Evolutionary conservation across 2,888 invertebrate species (phyloP), one percentile per base, ranked within the genome.

Genomic region (Imbricaverruca yamaguchii): DNA sequence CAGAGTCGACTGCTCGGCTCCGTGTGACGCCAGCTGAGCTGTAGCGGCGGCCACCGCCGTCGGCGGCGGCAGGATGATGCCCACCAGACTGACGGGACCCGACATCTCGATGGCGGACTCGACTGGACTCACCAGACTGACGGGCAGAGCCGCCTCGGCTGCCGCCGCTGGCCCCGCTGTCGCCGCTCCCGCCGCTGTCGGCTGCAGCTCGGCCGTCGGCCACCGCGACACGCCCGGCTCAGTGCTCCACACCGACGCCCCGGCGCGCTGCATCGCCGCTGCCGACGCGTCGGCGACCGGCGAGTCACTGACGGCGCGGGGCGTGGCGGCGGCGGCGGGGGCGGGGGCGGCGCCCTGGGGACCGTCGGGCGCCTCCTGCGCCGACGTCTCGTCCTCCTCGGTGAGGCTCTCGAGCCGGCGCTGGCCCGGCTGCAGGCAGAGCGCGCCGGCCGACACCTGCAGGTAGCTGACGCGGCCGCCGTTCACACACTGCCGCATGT

Each of bases 381-480:
- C 74, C 74, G 74, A 39, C 12, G 74, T 39, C 74, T 74, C 74
- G 74, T 74, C 74, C 74, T 74, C 74, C 53, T 74, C 74, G 8
- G 74, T 74, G 18, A 74, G 74, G 21, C 74, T 74, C 74, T 74
- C 74, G 6, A 74, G 74, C 53, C 74, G 74, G 53, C 74, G 39
- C 39, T 11, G 23, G 53, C 39, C 74, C 53, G 53, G 74, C 74
- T 74, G 74, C 74, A 74, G 53, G 53, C 53, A 21, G 53, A 74
- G 74, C 74, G 23, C 74, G 8, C 53, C 74, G 53, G 74, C 0
- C 74, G 74, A 39, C 74, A 74, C 74, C 74, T 74, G 74, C 74
- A 74, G 25, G 74, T 74, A 74, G 53, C 53, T 53, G 8, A 74
- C 39, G 8, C 15, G 53, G 39, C 74, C 25, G 74, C 74, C 74